Base-by-base conservation (phyloP, 2,888 invertebrate genomes). In the Elysia crispata region DNA sequence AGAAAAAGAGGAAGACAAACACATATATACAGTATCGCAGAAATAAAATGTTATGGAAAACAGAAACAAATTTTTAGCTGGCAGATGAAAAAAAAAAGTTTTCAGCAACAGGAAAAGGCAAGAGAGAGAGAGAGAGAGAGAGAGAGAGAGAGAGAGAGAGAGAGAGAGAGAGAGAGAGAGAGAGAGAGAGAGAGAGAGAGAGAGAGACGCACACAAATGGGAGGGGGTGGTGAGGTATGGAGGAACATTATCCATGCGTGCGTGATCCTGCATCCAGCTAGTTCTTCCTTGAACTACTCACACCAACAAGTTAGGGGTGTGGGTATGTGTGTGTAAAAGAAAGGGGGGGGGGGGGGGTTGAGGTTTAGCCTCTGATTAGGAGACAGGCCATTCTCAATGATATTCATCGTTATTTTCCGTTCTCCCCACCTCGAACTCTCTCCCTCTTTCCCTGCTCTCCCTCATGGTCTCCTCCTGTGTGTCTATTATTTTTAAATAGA, bases 61-160 rank as follows among this genome's bases (percentile, higher is more conserved):
- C n/a, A n/a, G n/a, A n/a, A n/a, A n/a, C n/a, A n/a, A n/a, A n/a
- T n/a, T n/a, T n/a, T n/a, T n/a, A n/a, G n/a, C n/a, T n/a, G n/a
- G n/a, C n/a, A n/a, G n/a, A n/a, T n/a, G n/a, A n/a, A n/a, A n/a
- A n/a, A n/a, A n/a, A n/a, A n/a, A n/a, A n/a, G n/a, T n/a, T n/a
- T n/a, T n/a, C n/a, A 70, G 74, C 76, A 49, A 49, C 67, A 80
- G 30, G 50, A 28, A 75, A 28, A 72, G 72, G 64, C 49, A 30
- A 67, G 74, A 74, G 74, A 74, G 57, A 75, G 72, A 76, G 72
- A 62, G 30, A 76, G 72, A 70, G 76, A 72, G 62, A 62, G 76
- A 62, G 54, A 80, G 33, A 66, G 77, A 72, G 73, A 66, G 77
- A 54, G 15, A 25, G 67, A 49, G 31, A 72, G 33, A 72, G 49